These are phyloP conservation scores for Sphenodon punctatus DNA, from an alignment of 2,797 vertebrate genomes.

Conservation along the genomic window DNA sequence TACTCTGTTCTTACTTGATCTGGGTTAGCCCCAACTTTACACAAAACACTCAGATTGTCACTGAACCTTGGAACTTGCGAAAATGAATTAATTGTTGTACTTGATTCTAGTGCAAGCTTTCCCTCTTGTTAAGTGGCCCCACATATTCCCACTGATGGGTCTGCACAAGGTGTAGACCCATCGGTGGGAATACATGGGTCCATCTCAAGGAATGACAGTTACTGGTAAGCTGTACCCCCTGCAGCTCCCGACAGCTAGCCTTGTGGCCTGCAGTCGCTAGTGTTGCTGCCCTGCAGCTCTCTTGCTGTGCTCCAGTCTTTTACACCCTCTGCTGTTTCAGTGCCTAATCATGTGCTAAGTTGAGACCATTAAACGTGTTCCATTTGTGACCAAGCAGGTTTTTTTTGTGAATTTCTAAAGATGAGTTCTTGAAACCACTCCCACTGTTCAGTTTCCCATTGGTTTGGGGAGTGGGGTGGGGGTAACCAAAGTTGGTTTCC, in stretches of 20 bases:
- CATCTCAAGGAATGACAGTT: no score
- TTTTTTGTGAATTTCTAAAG: not conserved
- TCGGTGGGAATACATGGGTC: no score
- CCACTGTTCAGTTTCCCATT: not conserved
- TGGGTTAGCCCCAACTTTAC: not conserved
- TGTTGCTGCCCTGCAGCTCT: not conserved
- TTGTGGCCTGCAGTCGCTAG: no score
- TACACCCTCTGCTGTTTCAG: not conserved
- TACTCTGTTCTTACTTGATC: not conserved
- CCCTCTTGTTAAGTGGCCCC: no score
- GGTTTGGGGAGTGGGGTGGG: no score
- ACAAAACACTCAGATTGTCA: not conserved
- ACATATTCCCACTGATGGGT: no score
- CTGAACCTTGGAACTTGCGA: not conserved
- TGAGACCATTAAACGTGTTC: not conserved
- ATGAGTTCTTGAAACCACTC: not conserved
- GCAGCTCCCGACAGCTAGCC: not conserved
- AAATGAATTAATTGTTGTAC: not conserved
- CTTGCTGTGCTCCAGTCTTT: not conserved
- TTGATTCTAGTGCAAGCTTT: not conserved
- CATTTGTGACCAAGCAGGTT: not conserved
- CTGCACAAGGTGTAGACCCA: no score
- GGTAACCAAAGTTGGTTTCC: not conserved
- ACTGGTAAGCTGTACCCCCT: no score
- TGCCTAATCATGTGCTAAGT: not conserved